Base-by-base conservation (phyloP, 1,140 invertebrate species). In the Colletes latitarsis region DNA sequence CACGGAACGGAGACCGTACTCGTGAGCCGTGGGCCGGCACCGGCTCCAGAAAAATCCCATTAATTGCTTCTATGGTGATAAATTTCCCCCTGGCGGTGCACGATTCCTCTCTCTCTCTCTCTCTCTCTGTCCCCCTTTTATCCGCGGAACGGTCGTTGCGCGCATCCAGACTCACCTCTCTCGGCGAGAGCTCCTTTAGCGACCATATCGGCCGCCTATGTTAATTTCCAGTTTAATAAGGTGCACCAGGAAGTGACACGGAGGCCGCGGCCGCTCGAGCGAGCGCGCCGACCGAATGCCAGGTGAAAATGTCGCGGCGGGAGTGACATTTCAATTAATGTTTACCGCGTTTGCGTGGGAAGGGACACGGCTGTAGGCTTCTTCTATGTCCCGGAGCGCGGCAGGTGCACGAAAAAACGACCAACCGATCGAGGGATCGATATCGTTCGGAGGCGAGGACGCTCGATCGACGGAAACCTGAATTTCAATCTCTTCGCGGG, bases 21-120 rank as follows among this genome's bases (percentile, higher is more conserved):
- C 91, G 90, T 91, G 91, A 92, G 89, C 81, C 81, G 69, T 87
- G 88, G 83, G 88, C 88, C 88, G 88, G 88, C 86, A 74, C 77
- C 68, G 60, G 55, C 67, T 41, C 68, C 64, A 88, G 87, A 92
- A 92, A 92, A 92, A 92, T 92, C 83, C 84, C 90, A 92, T 92
- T 92, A 92, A 92, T 92, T 92, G 91, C 91, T 92, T 92, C 91
- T 91, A 92, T 91, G 89, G 90, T 92, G 91, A 92, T 92, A 92
- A 92, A 92, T 92, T 91, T 92, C 90, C 91, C 90, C 86, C 85
- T 91, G 90, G 91, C 91, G 81, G 82, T 91, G 89, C 90, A 92
- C 90, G 91, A 92, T 88, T 89, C 89, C 75, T 39, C 17, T 64
- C 15, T 21, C 14, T 53, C 21, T 52, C 55, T 53, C 39, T 21